These are phyloP conservation scores for Troglohyphantes excavatus DNA, from an alignment of 2,888 invertebrate genomes.

Conservation along the genomic window DNA sequence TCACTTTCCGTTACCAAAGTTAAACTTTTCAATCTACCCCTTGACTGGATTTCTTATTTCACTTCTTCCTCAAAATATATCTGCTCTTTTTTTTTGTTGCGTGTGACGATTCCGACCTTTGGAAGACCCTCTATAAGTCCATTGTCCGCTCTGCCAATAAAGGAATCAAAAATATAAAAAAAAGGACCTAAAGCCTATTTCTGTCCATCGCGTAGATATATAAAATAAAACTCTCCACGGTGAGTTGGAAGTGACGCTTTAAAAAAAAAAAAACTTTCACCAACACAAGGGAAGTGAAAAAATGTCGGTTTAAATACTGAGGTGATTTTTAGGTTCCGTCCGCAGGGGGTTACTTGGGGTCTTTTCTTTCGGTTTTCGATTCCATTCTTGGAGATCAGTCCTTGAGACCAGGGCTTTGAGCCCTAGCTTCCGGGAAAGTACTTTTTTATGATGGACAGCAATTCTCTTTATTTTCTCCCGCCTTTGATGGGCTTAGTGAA, in stretches of 20 bases:
- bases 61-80: constrained; percentile 54
- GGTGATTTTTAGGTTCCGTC: constrained; percentile 63
- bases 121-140: constrained; percentile 45
- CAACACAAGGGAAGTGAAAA: constrained; percentile 7
- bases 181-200: constrained; percentile 65
- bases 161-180: constrained; percentile 43
- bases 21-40: constrained; percentile 66
- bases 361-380: constrained; percentile 45
- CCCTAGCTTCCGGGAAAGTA: constrained; percentile 7
- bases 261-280: constrained; percentile 39
- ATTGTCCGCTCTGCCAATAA: constrained; percentile 71
- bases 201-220: constrained; percentile 57
- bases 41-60: constrained; percentile 70
- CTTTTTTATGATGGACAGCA: constrained; percentile 65
- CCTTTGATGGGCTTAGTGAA: constrained; percentile 72
- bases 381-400: constrained; percentile 46
- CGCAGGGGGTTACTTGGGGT: constrained; percentile 35
- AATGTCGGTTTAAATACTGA: constrained; percentile 66
- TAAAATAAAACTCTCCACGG: constrained; percentile 66
- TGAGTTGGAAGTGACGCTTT: constrained; percentile 39
- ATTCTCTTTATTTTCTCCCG: constrained; percentile 59
- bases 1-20: constrained; percentile 67
- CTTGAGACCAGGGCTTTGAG: constrained; percentile 41
- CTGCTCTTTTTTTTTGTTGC: constrained; percentile 17
- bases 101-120: not conserved